Base-by-base conservation (phyloP, 2,797 vertebrate genomes). In the Malacoctenus gilli region DNA sequence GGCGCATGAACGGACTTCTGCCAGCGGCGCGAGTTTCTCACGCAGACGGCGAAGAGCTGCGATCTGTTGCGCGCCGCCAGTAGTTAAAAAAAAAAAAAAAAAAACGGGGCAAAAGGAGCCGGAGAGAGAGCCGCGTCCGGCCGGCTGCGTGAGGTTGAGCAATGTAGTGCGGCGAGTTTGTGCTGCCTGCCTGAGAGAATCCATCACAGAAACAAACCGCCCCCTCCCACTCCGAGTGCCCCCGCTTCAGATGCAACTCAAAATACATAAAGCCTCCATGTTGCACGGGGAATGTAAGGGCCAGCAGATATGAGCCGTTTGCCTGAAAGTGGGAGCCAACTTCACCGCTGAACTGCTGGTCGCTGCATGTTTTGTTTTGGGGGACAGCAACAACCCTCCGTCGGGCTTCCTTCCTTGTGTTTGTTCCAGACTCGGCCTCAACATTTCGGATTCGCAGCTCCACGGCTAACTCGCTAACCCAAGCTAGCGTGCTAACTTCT, bases 251-350 rank as follows among this genome's bases (percentile, higher is more conserved):
- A 86, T 79, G 80, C 84, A 83, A 89, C 82, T 86, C 87, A 79
- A 89, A 89, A 87, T 79, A 84, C 86, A 87, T 81, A 75, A 85
- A 87, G 89, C 89, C 85, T 91, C 92, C 91, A 92, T 93, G 87
- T 92, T 91, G 89, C 86, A 87, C 80, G 41, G 75, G 81, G 82
- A 65, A 43, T 59, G 74, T 18, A 38, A n/a, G 78, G 81, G 66
- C 63, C 59, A 60, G 56, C 38, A 48, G 56, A 52, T 49, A 78
- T 73, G 56, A 72, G 52, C 52, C 23, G 75, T 64, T 59, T 41
- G 42, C 19, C 15, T 57, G 12, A 41, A 73, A 66, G 51, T 67
- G 47, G 36, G 38, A 18, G 43, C 43, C n/a, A 72, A 71, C 67
- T 73, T 68, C 21, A 54, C 58, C 49, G 20, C 11, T 12, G 49